Evolutionary conservation across 2,113 vertebrate genomes (phyloP).

Genomic region (Parotia lawesii): DNA sequence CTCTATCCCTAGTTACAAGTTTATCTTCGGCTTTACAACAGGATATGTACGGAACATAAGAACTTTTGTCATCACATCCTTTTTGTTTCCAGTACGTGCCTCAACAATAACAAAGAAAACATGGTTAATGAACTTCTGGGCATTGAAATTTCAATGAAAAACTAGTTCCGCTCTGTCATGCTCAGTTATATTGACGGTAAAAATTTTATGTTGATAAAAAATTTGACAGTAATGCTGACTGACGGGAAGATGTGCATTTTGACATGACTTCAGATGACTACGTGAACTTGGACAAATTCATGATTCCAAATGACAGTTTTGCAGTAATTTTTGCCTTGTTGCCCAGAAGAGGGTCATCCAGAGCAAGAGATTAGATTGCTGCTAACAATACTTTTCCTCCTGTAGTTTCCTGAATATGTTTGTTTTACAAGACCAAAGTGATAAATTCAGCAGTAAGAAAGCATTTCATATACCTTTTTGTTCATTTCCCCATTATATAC

Average conservation of each 20-base stretch:
- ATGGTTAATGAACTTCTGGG: conserved; percentile 57
- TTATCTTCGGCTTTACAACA: conserved; percentile 18
- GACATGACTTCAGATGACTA: not conserved
- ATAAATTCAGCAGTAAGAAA: conserved; percentile 3
- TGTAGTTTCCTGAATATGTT: conserved; percentile 25
- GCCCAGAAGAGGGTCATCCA: not conserved
- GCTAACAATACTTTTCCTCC: conserved; percentile 19
- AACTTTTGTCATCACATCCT: conserved; percentile 45
- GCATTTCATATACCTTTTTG: not conserved
- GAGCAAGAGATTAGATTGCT: not conserved
- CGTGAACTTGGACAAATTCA: not conserved
- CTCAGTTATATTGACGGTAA: not conserved
- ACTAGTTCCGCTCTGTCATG: not conserved
- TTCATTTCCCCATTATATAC: not conserved
- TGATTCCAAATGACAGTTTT: not conserved
- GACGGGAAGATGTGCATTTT: not conserved
- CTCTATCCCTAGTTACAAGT: not conserved
- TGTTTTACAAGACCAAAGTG: not conserved
- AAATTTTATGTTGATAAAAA: not conserved
- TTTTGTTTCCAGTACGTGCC: conserved; percentile 60
- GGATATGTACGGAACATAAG: conserved; percentile 13
- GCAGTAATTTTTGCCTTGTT: not conserved
- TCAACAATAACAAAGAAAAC: not conserved
- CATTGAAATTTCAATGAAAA: conserved; percentile 17
- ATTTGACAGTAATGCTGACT: not conserved